Evolutionary conservation across 2,113 vertebrate genomes (phyloP), one percentile per base, ranked within the genome.

Genomic region (Ceyx margarethae): DNA sequence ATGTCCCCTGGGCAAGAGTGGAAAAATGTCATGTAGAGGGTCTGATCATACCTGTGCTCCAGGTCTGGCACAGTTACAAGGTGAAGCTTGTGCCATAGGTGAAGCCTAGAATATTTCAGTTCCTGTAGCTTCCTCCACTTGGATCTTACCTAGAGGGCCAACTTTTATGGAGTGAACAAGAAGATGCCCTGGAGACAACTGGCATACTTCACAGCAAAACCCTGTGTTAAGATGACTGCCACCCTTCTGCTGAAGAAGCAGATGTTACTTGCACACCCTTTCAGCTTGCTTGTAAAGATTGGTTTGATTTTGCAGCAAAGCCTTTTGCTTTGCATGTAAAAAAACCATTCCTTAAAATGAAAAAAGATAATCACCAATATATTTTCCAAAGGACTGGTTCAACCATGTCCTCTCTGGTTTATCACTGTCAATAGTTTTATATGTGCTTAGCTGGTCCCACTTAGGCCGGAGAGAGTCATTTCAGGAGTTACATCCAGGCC

Each of bases 1-100:
- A 25, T 0, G 1, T 20, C 25, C 23, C 9, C 50, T 1, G 0
- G 12, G 23, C 33, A 87, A 33, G 15, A 5, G 6, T 45, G 33
- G 58, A 21, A 75, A 37, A 0, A 0, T 54, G 61, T 83, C 37
- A 65, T 12, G 2, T 31, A 35, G 53, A 23, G 22, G 19, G 10
- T 81, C 65, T 84, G 65, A 61, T 35, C 25, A 7, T 9, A 42
- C 3, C 1, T 11, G 6, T 90, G 57, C 42, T 48, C 9, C 66
- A 31, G 4, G 25, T 85, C 64, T 20, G 18, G 11, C 6, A 5
- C 20, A 31, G 14, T 20, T 19, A 51, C 0, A 1, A 60, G 9
- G 35, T 66, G 33, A 85, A 69, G 35, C 22, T 85, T 1, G 0
- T 65, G 43, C 58, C 25, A 15, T 1, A 1, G 40, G 28, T 73